phyloP scores from a whole-genome alignment of 2,888 invertebrate genomes.

The Sinodicranocentrus sp. region DNA sequence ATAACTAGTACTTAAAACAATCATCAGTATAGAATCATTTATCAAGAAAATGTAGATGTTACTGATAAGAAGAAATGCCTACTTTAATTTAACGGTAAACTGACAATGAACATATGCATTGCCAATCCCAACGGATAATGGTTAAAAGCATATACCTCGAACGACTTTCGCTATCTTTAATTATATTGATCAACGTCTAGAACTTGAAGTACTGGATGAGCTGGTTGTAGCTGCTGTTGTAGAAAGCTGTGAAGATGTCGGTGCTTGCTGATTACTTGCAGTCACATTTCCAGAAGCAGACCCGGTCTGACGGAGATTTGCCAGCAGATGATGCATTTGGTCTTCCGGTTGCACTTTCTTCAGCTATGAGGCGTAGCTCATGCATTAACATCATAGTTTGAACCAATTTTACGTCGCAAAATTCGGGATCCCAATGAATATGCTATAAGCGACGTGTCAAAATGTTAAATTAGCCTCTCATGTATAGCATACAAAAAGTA shows the following conservation, averaged over 20 bases:
- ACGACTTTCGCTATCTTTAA: no score
- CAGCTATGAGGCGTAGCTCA: conserved; percentile 92
- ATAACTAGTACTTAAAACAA: no score
- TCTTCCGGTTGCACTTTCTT: conserved; percentile 82
- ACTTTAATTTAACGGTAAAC: no score
- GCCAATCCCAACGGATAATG: conserved; percentile 21
- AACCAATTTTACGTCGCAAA: conserved; percentile 99
- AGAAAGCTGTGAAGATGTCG: conserved; percentile 39
- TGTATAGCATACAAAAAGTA: no score
- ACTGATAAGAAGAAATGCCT: no score
- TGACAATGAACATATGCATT: no score
- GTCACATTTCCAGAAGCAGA: conserved; percentile 28
- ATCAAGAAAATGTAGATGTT: no score
- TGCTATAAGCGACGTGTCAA: no score
- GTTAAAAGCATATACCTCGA: conserved; percentile 17
- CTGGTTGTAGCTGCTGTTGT: conserved; percentile 53
- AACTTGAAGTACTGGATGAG: conserved; percentile 52
- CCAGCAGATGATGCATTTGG: conserved; percentile 76
- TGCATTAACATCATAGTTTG: conserved; percentile 99
- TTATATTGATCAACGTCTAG: conserved; percentile 37
- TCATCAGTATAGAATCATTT: no score
- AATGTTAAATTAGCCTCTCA: conserved; percentile 79
- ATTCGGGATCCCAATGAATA: conserved; percentile 99
- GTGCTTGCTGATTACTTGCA: conserved; percentile 29
- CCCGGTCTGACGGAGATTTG: conserved; percentile 77